These are phyloP conservation scores for Leptinotarsa defecta DNA, from an alignment of 1,140 invertebrate species.

Conservation along the genomic window DNA sequence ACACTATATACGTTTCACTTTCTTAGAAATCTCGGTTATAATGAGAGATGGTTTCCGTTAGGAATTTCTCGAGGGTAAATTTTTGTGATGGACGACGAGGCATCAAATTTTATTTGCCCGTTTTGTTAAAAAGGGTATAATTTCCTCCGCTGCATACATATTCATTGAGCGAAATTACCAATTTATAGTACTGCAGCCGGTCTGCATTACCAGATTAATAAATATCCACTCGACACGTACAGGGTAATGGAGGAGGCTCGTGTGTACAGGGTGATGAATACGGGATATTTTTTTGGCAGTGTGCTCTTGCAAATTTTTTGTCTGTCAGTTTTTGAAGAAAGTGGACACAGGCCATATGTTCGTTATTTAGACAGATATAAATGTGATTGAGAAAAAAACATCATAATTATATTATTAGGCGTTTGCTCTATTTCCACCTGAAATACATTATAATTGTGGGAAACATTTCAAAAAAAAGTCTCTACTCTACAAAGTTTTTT, in stretches of 20 bases:
- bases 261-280: not conserved
- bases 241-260: not conserved
- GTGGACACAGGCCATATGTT: too few relatives aligned
- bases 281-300: too few relatives aligned
- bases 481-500: too few relatives aligned
- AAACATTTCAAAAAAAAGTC: too few relatives aligned
- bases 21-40: conserved; percentile 29
- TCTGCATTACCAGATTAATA: not conserved
- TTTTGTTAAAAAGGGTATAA: conserved; percentile 27
- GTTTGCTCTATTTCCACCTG: too few relatives aligned
- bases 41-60: conserved; percentile 29
- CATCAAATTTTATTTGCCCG: conserved; percentile 27
- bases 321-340: too few relatives aligned
- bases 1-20: conserved; percentile 29
- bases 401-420: too few relatives aligned
- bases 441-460: too few relatives aligned
- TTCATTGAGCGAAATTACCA: conserved; percentile 24
- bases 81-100: conserved; percentile 25
- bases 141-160: conserved; percentile 25
- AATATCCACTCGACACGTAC: not conserved
- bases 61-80: conserved; percentile 13
- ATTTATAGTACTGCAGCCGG: conserved; percentile 25
- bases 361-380: too few relatives aligned
- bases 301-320: too few relatives aligned
- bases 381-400: too few relatives aligned